Evolutionary conservation across 2,113 vertebrate species (phyloP).

Genomic region (Pongo pygmaeus): DNA sequence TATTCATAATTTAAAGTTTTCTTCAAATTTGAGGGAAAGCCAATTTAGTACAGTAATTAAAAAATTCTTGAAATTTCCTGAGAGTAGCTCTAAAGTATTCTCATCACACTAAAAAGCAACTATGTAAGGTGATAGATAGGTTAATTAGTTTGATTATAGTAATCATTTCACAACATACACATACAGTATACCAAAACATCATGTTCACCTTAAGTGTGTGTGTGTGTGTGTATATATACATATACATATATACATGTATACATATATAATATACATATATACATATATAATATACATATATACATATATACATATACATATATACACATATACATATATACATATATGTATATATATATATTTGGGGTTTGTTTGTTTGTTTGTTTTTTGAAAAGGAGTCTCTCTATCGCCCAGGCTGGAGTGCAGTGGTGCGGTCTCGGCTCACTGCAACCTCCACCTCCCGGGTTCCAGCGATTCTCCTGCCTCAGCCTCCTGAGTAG

Average conservation of each 20-base stretch:
- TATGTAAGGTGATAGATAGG: neutral
- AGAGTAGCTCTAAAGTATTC: neutral
- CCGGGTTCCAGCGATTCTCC: too few relatives aligned
- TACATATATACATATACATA: accelerated
- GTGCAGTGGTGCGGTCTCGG: too few relatives aligned
- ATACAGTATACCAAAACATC: neutral
- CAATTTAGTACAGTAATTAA: neutral
- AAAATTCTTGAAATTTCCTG: neutral
- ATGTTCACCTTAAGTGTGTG: too few relatives aligned
- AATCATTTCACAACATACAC: neutral
- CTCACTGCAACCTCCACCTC: too few relatives aligned
- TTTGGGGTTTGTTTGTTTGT: too few relatives aligned
- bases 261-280: accelerated
- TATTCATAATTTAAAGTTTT: neutral
- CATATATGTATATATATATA: accelerated
- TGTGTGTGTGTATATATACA: too few relatives aligned
- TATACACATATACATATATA: accelerated
- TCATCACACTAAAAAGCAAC: neutral
- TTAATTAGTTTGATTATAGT: neutral
- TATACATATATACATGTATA: too few relatives aligned
- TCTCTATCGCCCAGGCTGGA: too few relatives aligned
- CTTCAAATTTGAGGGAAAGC: neutral
- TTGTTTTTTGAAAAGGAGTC: too few relatives aligned
- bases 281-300: too few relatives aligned
- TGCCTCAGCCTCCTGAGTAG: too few relatives aligned